phyloP scores from a whole-genome alignment of 2,888 invertebrate genomes.

The Tetanocera ferruginea region DNA sequence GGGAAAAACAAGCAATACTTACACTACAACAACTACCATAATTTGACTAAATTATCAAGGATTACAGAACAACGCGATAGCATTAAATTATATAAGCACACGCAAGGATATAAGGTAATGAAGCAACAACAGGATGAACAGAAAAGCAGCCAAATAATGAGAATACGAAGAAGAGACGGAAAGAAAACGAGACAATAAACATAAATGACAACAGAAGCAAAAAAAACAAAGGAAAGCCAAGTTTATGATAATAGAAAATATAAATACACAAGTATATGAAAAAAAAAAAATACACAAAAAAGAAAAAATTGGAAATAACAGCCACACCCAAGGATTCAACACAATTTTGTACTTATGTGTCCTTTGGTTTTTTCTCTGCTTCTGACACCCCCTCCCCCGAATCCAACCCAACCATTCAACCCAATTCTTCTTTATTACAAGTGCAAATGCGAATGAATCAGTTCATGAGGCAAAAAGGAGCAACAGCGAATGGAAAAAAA shows the following conservation, averaged over 20 bases:
- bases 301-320: conserved; percentile 28
- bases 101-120: no score
- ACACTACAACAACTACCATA: no score
- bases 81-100: no score
- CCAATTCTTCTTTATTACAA: neutral
- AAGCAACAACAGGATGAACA: neutral
- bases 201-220: conserved; percentile 13
- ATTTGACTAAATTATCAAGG: no score
- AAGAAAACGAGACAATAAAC: neutral
- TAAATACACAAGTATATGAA: neutral
- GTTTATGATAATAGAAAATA: neutral
- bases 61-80: no score
- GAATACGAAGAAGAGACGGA: neutral
- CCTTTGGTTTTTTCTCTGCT: neutral
- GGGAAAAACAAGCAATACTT: no score
- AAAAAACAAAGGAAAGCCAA: neutral
- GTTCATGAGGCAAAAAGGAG: neutral
- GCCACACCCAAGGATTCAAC: conserved; percentile 44
- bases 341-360: conserved; percentile 33
- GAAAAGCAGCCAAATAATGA: neutral
- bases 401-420: neutral
- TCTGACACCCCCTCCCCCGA: neutral
- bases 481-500: neutral
- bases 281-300: conserved; percentile 7
- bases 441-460: conserved; percentile 20